phyloP scores from a whole-genome alignment of 2,113 vertebrate genomes.

The Gopherus evgoodei region DNA sequence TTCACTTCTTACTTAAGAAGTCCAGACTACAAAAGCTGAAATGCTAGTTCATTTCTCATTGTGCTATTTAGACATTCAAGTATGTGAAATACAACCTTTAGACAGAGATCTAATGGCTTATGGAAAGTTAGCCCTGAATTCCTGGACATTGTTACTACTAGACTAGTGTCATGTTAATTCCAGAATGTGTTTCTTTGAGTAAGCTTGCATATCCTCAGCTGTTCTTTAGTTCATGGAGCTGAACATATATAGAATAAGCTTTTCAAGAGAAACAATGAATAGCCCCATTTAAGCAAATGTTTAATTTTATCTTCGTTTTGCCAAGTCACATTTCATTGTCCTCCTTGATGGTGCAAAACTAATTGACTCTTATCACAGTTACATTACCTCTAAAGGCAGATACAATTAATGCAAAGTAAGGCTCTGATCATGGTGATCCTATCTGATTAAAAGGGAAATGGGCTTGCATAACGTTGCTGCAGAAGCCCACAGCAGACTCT shows the following conservation, averaged over 20 bases:
- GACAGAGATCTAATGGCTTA: slow-evolving; percentile 55
- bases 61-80: slow-evolving; percentile 56
- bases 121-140: slow-evolving; percentile 76
- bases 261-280: slow-evolving; percentile 71
- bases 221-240: slow-evolving; percentile 74
- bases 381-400: slow-evolving; percentile 76
- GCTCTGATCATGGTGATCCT: slow-evolving; percentile 62
- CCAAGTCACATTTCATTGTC: slow-evolving; percentile 78
- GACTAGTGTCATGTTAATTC: slow-evolving; percentile 47
- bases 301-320: slow-evolving; percentile 82
- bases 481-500: slow-evolving; percentile 10
- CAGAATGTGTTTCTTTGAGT: slow-evolving; percentile 43
- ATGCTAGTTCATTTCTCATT: slow-evolving; percentile 2
- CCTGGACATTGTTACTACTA: slow-evolving; percentile 49
- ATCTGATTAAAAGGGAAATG: slow-evolving; percentile 73
- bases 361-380: slow-evolving; percentile 78
- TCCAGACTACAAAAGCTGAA: neutral
- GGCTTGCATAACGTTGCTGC: slow-evolving; percentile 1
- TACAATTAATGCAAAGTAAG: slow-evolving; percentile 80
- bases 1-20: slow-evolving; percentile 13
- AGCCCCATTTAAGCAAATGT: slow-evolving; percentile 68
- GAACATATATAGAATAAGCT: slow-evolving; percentile 61
- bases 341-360: slow-evolving; percentile 80
- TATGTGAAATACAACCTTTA: slow-evolving; percentile 64
- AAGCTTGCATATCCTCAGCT: slow-evolving; percentile 47